phyloP scores from a whole-genome alignment of 2,888 invertebrate species.

The Heliconius ethilla region DNA sequence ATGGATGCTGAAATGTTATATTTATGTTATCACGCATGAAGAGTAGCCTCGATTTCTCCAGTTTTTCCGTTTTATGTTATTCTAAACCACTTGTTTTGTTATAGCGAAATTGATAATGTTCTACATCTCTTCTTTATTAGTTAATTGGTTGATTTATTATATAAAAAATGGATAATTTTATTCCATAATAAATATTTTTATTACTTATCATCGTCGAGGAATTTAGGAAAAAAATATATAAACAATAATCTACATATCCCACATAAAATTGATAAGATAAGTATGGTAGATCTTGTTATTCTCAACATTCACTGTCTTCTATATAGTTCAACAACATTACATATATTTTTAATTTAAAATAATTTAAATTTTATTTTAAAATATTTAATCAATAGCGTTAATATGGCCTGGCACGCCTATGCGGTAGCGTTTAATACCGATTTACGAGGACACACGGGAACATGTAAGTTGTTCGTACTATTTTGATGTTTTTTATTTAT shows the following conservation, averaged over 20 bases:
- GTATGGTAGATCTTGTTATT: background rate
- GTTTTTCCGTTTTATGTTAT: background rate
- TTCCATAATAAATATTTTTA: background rate
- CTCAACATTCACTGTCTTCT: background rate
- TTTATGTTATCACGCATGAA: background rate
- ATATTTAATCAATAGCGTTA: background rate
- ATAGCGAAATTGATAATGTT: background rate
- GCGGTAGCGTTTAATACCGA: constrained; percentile 28
- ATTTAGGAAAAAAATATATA: background rate
- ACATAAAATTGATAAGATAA: constrained; percentile 23
- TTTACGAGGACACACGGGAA: background rate
- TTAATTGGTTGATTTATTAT: background rate
- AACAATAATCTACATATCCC: constrained; percentile 7
- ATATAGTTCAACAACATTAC: background rate
- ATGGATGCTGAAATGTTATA: background rate
- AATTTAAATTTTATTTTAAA: background rate
- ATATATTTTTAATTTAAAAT: background rate
- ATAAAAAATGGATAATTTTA: background rate
- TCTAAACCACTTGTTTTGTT: background rate
- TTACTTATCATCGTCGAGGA: background rate
- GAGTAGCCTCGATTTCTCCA: background rate
- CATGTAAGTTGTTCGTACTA: constrained; percentile 16
- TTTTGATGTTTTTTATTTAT: background rate
- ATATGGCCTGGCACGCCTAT: constrained; percentile 39
- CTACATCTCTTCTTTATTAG: background rate